Base-by-base conservation (phyloP, 2,113 vertebrate species). In the Pseudorasbora parva region DNA sequence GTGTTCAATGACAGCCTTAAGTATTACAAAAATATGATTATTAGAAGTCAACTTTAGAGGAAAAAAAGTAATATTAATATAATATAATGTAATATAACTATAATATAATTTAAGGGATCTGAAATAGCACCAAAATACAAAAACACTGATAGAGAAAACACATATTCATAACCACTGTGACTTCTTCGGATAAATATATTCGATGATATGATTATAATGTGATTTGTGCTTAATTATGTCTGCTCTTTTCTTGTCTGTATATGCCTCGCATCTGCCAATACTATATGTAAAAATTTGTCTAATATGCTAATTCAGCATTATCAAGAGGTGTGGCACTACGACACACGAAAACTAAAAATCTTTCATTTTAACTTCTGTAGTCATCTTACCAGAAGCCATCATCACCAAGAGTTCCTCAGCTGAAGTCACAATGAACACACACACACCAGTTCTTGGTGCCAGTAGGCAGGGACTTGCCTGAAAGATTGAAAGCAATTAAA, bases 401-500 rank as follows among this genome's bases (percentile, higher is more conserved):
- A 85, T 76, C 77, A 59, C 54, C 43, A 41, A 64, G 66, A 64
- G 10, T n/a, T 75, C 54, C 69, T 76, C 43, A 33, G 25, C 68
- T n/a, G n/a, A 74, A 62, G n/a, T 59, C 45, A 54, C 59, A 60
- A 51, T 25, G 27, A 72, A 17, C 73, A 79, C 64, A 72, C 84
- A 89, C 71, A 69, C 86, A 15, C 82, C 59, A 84, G 78, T 86
- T 86, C 87, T 91, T 88, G 90, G 90, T 37, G 93, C 94, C 93
- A 93, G 87, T 93, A 93, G 94, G 93, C 93, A 93, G 91, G 91
- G 93, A 94, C 94, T 94, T 92, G 93, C 94, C 94, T 95, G 94
- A 94, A 95, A 95, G 93, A 95, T 95, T 95, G 94, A 95, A 95
- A 95, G 93, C 94, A 95, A 95, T 95, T 95, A 95, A 95, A 95